phyloP scores from a whole-genome alignment of 2,113 vertebrate genomes.

The Ptychochromis oligacanthus region DNA sequence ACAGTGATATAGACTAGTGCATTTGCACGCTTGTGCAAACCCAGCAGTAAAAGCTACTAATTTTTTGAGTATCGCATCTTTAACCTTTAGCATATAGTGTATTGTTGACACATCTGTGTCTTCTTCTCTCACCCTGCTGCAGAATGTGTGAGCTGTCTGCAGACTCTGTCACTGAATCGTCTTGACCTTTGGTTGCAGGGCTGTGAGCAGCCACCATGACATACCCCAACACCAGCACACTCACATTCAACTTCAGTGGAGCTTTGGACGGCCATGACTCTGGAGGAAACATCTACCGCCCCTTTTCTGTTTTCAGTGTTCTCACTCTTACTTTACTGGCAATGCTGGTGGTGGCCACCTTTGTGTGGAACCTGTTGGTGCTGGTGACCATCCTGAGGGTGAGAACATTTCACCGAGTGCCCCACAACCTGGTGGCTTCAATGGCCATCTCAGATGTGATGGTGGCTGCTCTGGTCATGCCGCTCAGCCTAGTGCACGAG shows the following conservation, averaged over 20 bases:
- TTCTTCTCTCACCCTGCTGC: slow-evolving; percentile 21
- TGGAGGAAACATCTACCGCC: slow-evolving; percentile 74
- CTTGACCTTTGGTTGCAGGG: slow-evolving; percentile 27
- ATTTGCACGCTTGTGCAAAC: slow-evolving; percentile 17
- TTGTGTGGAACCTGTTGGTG: slow-evolving; percentile 94
- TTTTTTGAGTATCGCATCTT: neutral
- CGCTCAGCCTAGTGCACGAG: slow-evolving; percentile 91
- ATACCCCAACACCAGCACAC: slow-evolving; percentile 64
- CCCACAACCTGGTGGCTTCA: slow-evolving; percentile 96
- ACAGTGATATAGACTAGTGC: slow-evolving; percentile 1
- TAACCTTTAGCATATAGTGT: neutral
- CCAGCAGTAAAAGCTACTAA: neutral
- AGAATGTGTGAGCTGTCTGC: slow-evolving; percentile 52
- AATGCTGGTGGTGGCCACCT: slow-evolving; percentile 89
- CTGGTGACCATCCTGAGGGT: slow-evolving; percentile 93
- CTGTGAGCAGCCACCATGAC: slow-evolving; percentile 68
- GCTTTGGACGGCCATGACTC: slow-evolving; percentile 32
- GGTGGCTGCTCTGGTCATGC: slow-evolving; percentile 96
- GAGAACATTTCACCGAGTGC: slow-evolving; percentile 92
- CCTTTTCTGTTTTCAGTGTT: slow-evolving; percentile 87
- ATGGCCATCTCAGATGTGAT: slow-evolving; percentile 94
- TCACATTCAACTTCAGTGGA: slow-evolving; percentile 62
- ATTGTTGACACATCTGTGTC: neutral
- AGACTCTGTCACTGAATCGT: slow-evolving; percentile 15
- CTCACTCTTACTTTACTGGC: slow-evolving; percentile 88